These are phyloP conservation scores for Sarcophaga peregrina DNA, from an alignment of 1,140 invertebrate genomes.

Conservation along the genomic window DNA sequence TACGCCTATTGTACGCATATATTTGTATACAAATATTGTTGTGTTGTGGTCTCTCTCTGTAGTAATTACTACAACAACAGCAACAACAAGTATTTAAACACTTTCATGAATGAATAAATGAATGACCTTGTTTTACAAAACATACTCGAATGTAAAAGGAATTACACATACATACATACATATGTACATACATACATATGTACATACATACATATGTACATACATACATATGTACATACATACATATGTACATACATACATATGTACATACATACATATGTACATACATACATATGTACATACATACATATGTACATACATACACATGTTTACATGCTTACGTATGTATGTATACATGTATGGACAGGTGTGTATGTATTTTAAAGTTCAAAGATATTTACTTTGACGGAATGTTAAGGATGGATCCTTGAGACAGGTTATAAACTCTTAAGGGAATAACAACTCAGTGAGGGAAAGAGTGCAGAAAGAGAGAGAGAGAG, in stretches of 20 bases:
- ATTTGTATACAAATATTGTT: background rate
- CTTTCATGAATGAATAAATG: background rate
- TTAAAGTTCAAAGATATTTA: conserved; percentile 11
- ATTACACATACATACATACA: background rate
- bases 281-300: background rate
- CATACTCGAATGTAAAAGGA: too few species aligned
- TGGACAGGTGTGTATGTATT: background rate
- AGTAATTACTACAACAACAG: background rate
- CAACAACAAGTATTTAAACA: background rate
- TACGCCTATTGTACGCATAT: background rate
- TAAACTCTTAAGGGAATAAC: background rate
- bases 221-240: background rate
- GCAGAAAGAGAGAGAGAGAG: background rate
- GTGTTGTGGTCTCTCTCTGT: background rate
- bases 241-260: background rate
- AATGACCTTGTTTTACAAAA: background rate
- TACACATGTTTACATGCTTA: too few species aligned
- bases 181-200: background rate
- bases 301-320: too few species aligned
- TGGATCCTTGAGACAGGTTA: conserved; percentile 3
- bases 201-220: background rate
- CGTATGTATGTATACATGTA: background rate
- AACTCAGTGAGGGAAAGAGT: background rate
- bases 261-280: background rate
- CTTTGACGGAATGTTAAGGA: conserved; percentile 9